These are phyloP conservation scores for Capromys pilorides DNA, from an alignment of 2,797 vertebrate genomes.

Conservation along the genomic window DNA sequence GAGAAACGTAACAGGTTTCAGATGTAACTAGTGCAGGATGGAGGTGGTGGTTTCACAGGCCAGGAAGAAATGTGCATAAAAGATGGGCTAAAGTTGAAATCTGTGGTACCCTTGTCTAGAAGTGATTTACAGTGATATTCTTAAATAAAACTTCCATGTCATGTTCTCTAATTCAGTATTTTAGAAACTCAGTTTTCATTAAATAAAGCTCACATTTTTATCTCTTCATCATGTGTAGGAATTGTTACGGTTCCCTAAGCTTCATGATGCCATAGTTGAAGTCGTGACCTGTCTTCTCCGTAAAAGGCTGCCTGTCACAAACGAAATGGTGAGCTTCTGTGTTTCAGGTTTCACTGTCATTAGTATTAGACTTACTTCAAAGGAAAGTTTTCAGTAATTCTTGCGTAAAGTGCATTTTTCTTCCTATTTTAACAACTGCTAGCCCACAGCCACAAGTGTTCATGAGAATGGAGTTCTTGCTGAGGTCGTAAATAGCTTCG, in stretches of 20 bases:
- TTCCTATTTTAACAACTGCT: slow-evolving; percentile 38
- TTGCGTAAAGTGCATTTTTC: slow-evolving; percentile 32
- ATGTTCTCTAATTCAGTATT: background rate
- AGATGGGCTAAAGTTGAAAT: background rate
- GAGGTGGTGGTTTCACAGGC: background rate
- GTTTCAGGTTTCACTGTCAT: background rate
- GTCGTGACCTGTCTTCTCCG: slow-evolving; percentile 97
- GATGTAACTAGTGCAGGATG: background rate
- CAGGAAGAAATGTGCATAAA: background rate
- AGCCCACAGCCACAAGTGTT: slow-evolving; percentile 4
- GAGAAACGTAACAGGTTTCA: background rate
- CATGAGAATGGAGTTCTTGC: background rate
- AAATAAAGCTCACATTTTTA: slow-evolving; percentile 47
- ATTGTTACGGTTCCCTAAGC: slow-evolving; percentile 96
- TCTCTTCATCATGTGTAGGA: slow-evolving; percentile 86
- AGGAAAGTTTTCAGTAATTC: slow-evolving; percentile 40
- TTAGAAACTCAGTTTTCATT: slow-evolving; percentile 32
- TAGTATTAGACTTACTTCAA: slow-evolving; percentile 32
- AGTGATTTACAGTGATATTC: background rate
- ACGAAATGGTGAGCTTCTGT: slow-evolving; percentile 93
- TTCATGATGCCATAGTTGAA: slow-evolving; percentile 98
- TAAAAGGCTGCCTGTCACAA: slow-evolving; percentile 96
- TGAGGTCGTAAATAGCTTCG: slow-evolving; percentile 34
- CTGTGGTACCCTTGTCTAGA: background rate
- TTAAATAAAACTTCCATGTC: background rate